Conservation (phyloP, 1,140 invertebrate genomes). For the Eufriesea mexicana region DNA sequence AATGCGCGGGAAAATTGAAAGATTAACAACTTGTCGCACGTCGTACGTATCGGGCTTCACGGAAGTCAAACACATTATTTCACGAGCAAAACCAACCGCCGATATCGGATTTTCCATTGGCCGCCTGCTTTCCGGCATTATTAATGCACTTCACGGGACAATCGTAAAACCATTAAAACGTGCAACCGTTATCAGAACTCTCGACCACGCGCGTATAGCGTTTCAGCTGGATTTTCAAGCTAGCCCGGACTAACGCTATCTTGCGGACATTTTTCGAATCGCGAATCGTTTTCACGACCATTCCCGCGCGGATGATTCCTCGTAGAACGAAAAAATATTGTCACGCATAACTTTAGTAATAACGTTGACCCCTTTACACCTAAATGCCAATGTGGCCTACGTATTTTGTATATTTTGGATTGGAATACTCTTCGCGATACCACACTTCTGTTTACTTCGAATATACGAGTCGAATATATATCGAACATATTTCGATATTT, state of each 20-base stretch:
- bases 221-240: neutral
- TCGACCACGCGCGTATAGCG: neutral
- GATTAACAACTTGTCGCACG: neutral
- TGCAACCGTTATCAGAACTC: neutral
- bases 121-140: neutral
- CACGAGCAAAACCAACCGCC: neutral
- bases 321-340: neutral
- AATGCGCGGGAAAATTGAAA: neutral
- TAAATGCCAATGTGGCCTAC: too few relatives aligned
- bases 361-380: too few relatives aligned
- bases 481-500: too few relatives aligned
- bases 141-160: constrained; percentile 15
- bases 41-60: neutral
- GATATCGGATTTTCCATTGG: constrained; percentile 19
- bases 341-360: too few relatives aligned
- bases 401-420: too few relatives aligned
- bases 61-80: constrained; percentile 10
- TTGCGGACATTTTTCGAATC: neutral
- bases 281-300: neutral
- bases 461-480: too few relatives aligned
- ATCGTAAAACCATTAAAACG: constrained; percentile 28
- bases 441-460: too few relatives aligned
- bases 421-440: too few relatives aligned
- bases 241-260: neutral
- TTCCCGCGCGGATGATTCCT: neutral